Base-by-base conservation (phyloP, 2,888 invertebrate genomes). In the Nasonovia ribisnigri region DNA sequence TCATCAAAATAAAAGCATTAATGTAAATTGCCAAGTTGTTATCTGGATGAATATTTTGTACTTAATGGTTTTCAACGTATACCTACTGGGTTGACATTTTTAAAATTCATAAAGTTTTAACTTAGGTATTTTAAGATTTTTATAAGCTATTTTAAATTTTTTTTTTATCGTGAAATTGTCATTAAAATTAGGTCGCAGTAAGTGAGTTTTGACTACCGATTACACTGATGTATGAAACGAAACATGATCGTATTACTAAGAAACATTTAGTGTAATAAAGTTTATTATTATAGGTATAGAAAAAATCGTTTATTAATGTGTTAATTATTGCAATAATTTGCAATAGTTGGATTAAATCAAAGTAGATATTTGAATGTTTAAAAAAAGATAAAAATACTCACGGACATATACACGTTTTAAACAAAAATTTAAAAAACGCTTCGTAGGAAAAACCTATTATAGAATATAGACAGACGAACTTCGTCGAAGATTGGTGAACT, bases 221-320 rank as follows among this genome's bases (percentile, higher is more conserved):
- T 84, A 13, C 43, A 20, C 20, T 20, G 43, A 84, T 84, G 13
- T 84, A 29, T 84, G 11, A 43, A 43, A 84, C 13, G 43, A 43
- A 43, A 43, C 11, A 43, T 84, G 26, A 43, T 29, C 26, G 20
- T 84, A 43, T 84, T 84, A 43, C 84, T 84, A 42, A 8, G 4
- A 43, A 43, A 84, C 43, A 84, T 26, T 3, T 43, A 3, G 43
- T 84, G 43, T 43, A 29, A 43, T 43, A 43, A 77, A 36, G 77
- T 43, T 29, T 43, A 13, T 84, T 29, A 29, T 84, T 13, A 43
- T 84, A 29, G 29, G 11, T 26, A 29, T 26, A 43, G 13, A 43
- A 84, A 24, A 84, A 84, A 84, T 84, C 43, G 43, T 26, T 84
- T 84, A 84, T 84, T 84, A 84, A 84, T 84, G 84, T 29, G 84